Base-by-base conservation (phyloP, 2,888 invertebrate genomes). In the Steinernema hermaphroditum region DNA sequence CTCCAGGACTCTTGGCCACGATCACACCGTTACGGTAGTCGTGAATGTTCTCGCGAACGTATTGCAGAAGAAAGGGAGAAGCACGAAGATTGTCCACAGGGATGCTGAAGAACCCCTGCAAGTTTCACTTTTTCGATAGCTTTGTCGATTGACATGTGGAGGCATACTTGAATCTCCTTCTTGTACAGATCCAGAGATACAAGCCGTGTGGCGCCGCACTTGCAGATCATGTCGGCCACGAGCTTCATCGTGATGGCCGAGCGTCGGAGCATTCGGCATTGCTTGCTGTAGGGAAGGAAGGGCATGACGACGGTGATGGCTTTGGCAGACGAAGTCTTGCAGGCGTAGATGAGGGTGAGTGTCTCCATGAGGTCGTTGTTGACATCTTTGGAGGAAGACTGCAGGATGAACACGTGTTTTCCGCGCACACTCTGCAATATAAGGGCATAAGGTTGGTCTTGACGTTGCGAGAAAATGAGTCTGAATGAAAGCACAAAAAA, bases 291-390 rank as follows among this genome's bases (percentile, higher is more conserved):
- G 12, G 97, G 97, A 85, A 97, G 90, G 71, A 80, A 79, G 0
- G 97, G 97, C 88, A 97, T 94, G 34, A 97, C 96, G 6, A 95
- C 97, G 2, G 97, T 94, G 85, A 97, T 93, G 74, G 93, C 94
- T 76, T 93, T 91, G 0, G 96, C 96, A n/a, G 94, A 95, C 8
- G 96, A 96, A 2, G 97, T 97, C 89, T 95, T 95, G 88, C 96
- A 96, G 57, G 96, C 96, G 87, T 98, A 97, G 2, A 96, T 95
- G 93, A 97, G 94, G 77, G 97, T 96, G 81, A 97, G 89, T 80
- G 97, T 89, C 87, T 97, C 97, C 96, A 98, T 97, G 81, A 97
- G 94, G 87, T 95, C 94, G 88, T 97, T 96, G 89, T 97, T 97
- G 16, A 96, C 95, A 90, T 96, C 95, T 88, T 96, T 96, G 44